These are phyloP conservation scores for Neopipo cinnamomea DNA, from an alignment of 2,113 vertebrate genomes.

Conservation along the genomic window DNA sequence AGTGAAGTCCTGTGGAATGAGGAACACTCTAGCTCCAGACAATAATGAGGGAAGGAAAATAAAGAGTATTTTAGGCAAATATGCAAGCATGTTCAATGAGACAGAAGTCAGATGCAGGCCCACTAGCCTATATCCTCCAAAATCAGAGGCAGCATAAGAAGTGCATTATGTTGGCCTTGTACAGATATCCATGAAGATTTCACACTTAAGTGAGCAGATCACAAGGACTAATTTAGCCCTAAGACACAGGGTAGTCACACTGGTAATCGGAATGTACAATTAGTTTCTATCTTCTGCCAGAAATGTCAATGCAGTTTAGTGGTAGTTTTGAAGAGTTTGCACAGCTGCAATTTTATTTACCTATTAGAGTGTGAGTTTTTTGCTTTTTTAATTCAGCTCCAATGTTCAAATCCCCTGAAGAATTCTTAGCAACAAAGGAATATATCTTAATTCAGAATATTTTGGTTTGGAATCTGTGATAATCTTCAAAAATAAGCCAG, in stretches of 20 bases:
- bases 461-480: neutral
- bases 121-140: neutral
- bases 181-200: neutral
- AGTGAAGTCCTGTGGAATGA: neutral
- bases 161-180: neutral
- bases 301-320: neutral
- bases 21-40: neutral
- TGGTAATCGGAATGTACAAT: conserved; percentile 4
- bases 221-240: neutral
- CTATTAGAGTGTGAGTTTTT: neutral
- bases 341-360: neutral
- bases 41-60: neutral
- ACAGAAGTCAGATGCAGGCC: neutral
- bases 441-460: neutral
- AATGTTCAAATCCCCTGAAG: neutral
- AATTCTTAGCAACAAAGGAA: neutral
- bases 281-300: conserved; percentile 10
- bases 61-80: neutral
- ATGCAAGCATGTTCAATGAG: neutral
- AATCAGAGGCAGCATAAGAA: neutral
- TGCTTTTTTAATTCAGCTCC: neutral
- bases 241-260: neutral
- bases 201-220: neutral
- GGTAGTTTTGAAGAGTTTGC: neutral
- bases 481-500: neutral